A percentile compares a stretch with the other conserved stretches of the same genome.
Conservation (phyloP, 1,140 invertebrate species). For the Drosophila yakuba region DNA sequence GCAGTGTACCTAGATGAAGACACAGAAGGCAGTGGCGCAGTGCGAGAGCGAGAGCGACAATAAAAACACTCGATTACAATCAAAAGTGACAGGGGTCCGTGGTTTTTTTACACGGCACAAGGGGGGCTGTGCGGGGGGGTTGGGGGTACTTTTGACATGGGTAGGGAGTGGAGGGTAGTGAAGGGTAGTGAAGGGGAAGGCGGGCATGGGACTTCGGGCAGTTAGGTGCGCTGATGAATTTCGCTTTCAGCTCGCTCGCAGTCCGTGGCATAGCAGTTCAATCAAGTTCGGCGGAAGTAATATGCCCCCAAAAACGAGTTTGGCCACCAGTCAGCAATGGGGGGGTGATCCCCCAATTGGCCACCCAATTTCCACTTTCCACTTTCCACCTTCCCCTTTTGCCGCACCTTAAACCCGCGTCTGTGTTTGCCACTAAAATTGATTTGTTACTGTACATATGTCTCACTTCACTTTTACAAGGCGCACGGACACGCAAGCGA, state of each 20-base stretch:
- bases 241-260: constrained; percentile 38
- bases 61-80: constrained; percentile 81
- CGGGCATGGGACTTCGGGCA: constrained; percentile 1
- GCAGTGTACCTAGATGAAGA: constrained; percentile 36
- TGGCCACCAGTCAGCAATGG: neutral
- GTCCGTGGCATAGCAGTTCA: constrained; percentile 47
- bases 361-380: neutral
- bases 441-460: constrained; percentile 79
- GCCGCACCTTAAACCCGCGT: neutral
- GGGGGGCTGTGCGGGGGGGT: neutral
- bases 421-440: constrained; percentile 67
- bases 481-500: constrained; percentile 18
- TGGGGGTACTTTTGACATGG: constrained; percentile 1
- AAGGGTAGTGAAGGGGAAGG: no score
- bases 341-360: neutral
- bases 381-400: neutral
- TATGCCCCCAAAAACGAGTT: constrained; percentile 65
- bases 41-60: constrained; percentile 30
- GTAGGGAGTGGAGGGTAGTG: no score
- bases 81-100: constrained; percentile 72
- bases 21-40: neutral
- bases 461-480: constrained; percentile 60
- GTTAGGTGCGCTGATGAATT: constrained; percentile 52
- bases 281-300: constrained; percentile 70
- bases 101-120: constrained; percentile 9